Percentiles rank a stretch among this genome's conserved stretches.
These are phyloP conservation scores for Sweltsa coloradensis DNA, from an alignment of 1,140 invertebrate species.

Conservation along the genomic window DNA sequence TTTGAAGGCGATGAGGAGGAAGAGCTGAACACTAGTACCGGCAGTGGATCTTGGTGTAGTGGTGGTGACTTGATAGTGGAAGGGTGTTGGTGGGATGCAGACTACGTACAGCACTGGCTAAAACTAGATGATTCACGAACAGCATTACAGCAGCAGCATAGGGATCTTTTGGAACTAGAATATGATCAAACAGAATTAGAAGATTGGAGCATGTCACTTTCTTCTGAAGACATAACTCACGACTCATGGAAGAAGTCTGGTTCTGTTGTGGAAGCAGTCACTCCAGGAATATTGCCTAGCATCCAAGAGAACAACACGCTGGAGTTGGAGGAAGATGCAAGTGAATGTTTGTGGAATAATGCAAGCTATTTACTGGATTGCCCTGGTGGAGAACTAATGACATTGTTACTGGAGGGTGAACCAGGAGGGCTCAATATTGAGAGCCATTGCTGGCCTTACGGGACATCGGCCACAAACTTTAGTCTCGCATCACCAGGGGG, in stretches of 20 bases:
- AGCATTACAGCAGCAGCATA: conserved; percentile 47
- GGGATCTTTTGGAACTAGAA: conserved; percentile 52
- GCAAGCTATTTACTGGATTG: conserved; percentile 41
- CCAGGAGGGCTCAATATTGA: conserved; percentile 4
- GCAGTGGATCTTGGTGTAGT: conserved; percentile 12
- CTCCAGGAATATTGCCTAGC: conserved; percentile 31
- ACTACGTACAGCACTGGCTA: conserved; percentile 63
- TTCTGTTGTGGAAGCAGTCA: neutral
- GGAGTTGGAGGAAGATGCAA: conserved; percentile 58
- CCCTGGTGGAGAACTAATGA: conserved; percentile 35
- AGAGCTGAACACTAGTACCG: conserved; percentile 7
- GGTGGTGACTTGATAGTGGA: conserved; percentile 31
- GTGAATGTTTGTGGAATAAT: conserved; percentile 59
- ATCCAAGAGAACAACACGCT: conserved; percentile 57
- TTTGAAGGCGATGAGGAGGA: conserved; percentile 4
- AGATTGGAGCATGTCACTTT: conserved; percentile 63
- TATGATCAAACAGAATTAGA: conserved; percentile 63
- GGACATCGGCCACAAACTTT: neutral
- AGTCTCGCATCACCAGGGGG: conserved; percentile 41
- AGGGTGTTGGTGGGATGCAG: conserved; percentile 52
- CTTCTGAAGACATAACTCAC: conserved; percentile 52
- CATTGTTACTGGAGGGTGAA: conserved; percentile 26
- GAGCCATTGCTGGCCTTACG: conserved; percentile 7
- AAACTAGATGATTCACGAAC: conserved; percentile 54
- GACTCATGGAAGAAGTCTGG: conserved; percentile 31